Evolutionary conservation across 2,888 invertebrate species (phyloP).

Genomic region (Lasioglossum marginatum): DNA sequence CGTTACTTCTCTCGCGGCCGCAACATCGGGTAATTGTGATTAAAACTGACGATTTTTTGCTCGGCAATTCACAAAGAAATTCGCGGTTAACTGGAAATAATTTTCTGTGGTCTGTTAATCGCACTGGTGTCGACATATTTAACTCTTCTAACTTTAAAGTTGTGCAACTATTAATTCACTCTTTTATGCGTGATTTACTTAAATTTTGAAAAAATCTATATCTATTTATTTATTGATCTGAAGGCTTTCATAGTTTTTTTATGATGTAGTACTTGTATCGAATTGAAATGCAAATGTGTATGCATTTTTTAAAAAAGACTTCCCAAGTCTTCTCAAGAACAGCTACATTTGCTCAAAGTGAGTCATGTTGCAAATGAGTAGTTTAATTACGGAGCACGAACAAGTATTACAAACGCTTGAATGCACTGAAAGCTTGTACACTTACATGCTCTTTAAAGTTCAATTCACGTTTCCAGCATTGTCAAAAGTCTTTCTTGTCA

Average conservation of each 20-base stretch:
- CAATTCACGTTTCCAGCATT: neutral
- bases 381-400: neutral
- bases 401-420: neutral
- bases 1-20: neutral
- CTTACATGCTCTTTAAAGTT: neutral
- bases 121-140: too few species aligned
- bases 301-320: neutral
- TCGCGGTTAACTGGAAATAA: neutral
- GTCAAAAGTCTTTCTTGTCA: neutral
- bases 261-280: too few species aligned
- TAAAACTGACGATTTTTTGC: neutral
- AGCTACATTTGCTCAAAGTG: neutral
- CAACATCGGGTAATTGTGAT: neutral
- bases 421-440: neutral
- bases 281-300: too few species aligned
- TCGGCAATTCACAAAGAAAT: conserved; percentile 3
- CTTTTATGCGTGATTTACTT: too few species aligned
- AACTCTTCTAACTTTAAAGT: too few species aligned
- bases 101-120: neutral
- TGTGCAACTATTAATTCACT: too few species aligned
- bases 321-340: too few species aligned
- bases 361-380: neutral
- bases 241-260: too few species aligned
- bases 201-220: neutral
- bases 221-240: neutral